phyloP scores from a whole-genome alignment of 2,797 vertebrate genomes.

The Gallinago stenura region DNA sequence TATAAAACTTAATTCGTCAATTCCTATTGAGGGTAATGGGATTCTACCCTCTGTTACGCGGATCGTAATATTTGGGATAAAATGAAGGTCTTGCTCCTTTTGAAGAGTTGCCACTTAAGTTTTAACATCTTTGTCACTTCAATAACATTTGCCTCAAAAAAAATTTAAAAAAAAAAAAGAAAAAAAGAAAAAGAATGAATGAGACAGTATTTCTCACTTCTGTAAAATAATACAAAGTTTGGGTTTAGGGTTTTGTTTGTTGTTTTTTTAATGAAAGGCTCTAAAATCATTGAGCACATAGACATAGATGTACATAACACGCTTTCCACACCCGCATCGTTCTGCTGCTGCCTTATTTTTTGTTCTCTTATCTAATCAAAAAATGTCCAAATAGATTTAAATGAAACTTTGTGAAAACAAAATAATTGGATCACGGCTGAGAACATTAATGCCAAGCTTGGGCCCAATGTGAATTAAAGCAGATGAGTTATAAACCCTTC shows the following conservation, averaged over 20 bases:
- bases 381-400: slow-evolving; percentile 29
- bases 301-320: background rate
- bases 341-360: background rate
- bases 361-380: background rate
- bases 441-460: slow-evolving; percentile 42
- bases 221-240: background rate
- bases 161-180: background rate
- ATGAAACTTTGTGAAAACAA: slow-evolving; percentile 49
- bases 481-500: slow-evolving; percentile 71
- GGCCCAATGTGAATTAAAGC: slow-evolving; percentile 57
- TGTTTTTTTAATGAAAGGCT: background rate
- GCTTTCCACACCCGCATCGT: background rate
- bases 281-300: background rate
- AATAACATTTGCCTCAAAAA: background rate
- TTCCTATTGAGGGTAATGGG: background rate
- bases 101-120: slow-evolving; percentile 5
- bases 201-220: background rate
- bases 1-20: slow-evolving; percentile 29
- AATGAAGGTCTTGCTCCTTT: slow-evolving; percentile 2
- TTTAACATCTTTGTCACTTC: background rate
- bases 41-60: background rate
- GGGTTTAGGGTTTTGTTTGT: background rate
- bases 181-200: background rate
- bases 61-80: background rate
- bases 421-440: slow-evolving; percentile 20